These are phyloP conservation scores for Lophotriccus pileatus DNA, from an alignment of 2,797 vertebrate species.

Conservation along the genomic window DNA sequence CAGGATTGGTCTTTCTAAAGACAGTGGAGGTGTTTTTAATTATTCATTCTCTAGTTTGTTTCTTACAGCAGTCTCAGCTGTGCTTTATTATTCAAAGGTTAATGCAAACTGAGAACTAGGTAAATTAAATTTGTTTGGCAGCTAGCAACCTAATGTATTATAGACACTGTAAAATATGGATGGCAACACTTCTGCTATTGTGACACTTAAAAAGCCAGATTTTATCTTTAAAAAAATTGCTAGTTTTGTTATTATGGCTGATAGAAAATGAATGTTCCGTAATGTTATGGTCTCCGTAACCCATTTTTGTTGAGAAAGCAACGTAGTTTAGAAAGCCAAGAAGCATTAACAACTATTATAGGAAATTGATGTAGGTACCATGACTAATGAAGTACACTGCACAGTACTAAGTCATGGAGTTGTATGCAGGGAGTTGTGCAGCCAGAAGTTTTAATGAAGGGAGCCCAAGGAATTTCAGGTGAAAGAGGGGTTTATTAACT, in stretches of 20 bases:
- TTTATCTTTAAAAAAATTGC: constrained; percentile 51
- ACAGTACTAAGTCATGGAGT: constrained; percentile 8
- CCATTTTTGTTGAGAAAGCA: constrained; percentile 34
- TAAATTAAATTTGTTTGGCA: constrained; percentile 74
- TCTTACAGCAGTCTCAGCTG: constrained; percentile 77
- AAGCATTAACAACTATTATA: constrained; percentile 36
- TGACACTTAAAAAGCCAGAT: constrained; percentile 22
- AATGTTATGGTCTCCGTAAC: constrained; percentile 25
- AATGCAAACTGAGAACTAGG: constrained; percentile 74
- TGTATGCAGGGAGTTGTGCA: constrained; percentile 33
- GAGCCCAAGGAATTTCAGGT: constrained; percentile 41
- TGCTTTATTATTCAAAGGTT: constrained; percentile 79
- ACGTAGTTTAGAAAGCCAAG: constrained; percentile 29
- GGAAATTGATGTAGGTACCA: constrained; percentile 60
- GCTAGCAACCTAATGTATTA: constrained; percentile 29
- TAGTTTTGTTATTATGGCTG: not conserved
- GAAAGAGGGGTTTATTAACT: constrained; percentile 37
- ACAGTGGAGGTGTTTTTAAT: constrained; percentile 77
- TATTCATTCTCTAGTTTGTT: constrained; percentile 77
- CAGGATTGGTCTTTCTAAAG: constrained; percentile 65
- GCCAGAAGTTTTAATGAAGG: constrained; percentile 53
- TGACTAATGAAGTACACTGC: constrained; percentile 57
- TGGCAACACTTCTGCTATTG: constrained; percentile 12
- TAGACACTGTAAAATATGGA: constrained; percentile 20
- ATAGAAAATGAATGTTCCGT: constrained; percentile 17